Percentiles rank a stretch among this genome's conserved stretches.
Evolutionary conservation across 2,888 invertebrate genomes (phyloP).

Genomic region (Apeira syringaria): DNA sequence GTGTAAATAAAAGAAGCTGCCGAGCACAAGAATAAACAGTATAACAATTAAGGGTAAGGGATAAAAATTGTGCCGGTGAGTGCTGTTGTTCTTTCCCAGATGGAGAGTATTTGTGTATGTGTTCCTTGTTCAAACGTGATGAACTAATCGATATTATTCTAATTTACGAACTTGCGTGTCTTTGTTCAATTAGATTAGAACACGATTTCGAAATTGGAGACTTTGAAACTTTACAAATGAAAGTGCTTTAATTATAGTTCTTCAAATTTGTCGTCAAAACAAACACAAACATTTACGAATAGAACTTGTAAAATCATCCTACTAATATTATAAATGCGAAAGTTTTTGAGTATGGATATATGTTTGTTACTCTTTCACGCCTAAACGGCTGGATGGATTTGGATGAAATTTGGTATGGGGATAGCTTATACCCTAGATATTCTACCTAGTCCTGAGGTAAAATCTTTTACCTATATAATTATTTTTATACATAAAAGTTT

Average conservation of each 20-base stretch:
- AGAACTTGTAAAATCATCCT: too few relatives aligned
- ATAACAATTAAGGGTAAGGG: conserved; percentile 61
- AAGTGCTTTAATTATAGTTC: conserved; percentile 1
- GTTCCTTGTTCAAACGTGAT: background rate
- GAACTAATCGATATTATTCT: conserved; percentile 7
- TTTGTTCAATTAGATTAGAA: conserved; percentile 1
- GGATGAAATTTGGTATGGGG: too few relatives aligned
- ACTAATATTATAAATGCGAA: too few relatives aligned
- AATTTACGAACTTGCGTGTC: conserved; percentile 7
- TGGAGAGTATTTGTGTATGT: conserved; percentile 15
- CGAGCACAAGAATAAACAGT: conserved; percentile 54
- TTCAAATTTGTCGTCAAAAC: too few relatives aligned
- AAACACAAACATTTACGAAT: too few relatives aligned
- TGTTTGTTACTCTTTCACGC: too few relatives aligned
- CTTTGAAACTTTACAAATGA: conserved; percentile 7
- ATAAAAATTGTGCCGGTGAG: conserved; percentile 37
- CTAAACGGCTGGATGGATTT: too few relatives aligned
- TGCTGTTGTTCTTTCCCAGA: conserved; percentile 21
- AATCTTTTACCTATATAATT: too few relatives aligned
- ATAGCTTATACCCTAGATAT: too few relatives aligned
- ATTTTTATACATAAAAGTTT: too few relatives aligned
- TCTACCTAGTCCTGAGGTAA: too few relatives aligned
- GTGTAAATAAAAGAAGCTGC: conserved; percentile 68
- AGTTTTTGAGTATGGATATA: too few relatives aligned
- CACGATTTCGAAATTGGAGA: conserved; percentile 2